Base-by-base conservation (phyloP, 2,888 invertebrate species). In the Crepidodera aurea region DNA sequence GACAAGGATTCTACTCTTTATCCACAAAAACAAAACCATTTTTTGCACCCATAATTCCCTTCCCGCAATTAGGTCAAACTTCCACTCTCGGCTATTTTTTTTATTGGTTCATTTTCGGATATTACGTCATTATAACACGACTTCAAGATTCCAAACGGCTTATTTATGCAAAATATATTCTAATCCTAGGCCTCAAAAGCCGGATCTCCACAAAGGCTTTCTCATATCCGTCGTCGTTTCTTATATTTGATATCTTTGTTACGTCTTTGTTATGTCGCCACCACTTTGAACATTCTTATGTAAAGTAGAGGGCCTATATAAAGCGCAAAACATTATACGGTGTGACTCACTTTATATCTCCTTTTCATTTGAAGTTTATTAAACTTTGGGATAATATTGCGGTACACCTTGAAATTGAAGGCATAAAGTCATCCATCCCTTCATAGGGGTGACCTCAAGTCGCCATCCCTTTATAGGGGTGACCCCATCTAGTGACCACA, bases 101-200 rank as follows among this genome's bases (percentile, higher is more conserved):
- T 57, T 57, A 57, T 57, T 50, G 39, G 50, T 34, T 48, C 48
- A 48, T 57, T 57, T 50, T 37, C 37, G 19, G 22, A 12, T n/a
- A 48, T 56, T 56, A 56, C 37, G 44, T 55, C 55, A 44, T 55
- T 56, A 46, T 34, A 46, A 56, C 46, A 46, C 44, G 19, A 46
- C 32, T 34, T 19, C 16, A 27, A 5, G 60, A 61, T 54, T 58
- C 54, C 42, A 53, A 64, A 64, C 22, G 58, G 19, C 55, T 54
- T 55, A 59, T 61, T 65, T 61, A 65, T 65, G 61, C 61, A 65
- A 65, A 65, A 51, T 15, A 27, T 60, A 60, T 53, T 39, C 27
- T 60, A 60, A 60, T 53, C 37, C 34, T 22, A 39, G 37, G 7
- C 37, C 37, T 37, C 22, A 13, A 48, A 29, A 16, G 12, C 19